Evolutionary conservation across 1,140 invertebrate species (phyloP).

Genomic region (Hypsibius dujardini): DNA sequence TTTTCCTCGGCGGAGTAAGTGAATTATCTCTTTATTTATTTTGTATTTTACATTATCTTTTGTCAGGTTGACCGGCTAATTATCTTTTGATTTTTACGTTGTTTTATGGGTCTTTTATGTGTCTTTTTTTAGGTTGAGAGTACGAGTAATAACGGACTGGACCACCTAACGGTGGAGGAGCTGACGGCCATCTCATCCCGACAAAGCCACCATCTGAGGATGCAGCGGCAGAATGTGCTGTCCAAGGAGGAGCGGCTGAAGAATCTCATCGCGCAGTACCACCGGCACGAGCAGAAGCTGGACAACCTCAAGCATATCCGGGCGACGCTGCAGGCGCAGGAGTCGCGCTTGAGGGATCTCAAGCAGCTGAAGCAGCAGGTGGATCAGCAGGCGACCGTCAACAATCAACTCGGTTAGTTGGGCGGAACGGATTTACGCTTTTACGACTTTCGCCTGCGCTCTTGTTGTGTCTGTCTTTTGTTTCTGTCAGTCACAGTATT

Average conservation of each 20-base stretch:
- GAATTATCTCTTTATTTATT: no score
- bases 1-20: no score
- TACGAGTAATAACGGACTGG: no score
- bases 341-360: neutral
- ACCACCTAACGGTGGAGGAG: neutral
- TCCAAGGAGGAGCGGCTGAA: slow-evolving; percentile 5
- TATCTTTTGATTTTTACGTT: no score
- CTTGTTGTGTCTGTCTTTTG: no score
- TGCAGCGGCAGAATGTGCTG: neutral
- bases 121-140: no score
- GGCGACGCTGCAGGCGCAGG: neutral
- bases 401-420: slow-evolving; percentile 1
- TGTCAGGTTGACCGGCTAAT: no score
- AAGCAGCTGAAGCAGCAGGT: slow-evolving; percentile 9
- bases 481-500: no score
- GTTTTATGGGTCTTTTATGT: no score
- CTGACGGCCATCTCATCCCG: neutral
- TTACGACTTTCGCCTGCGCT: no score
- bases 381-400: neutral
- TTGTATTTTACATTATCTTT: no score
- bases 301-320: slow-evolving; percentile 9
- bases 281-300: slow-evolving; percentile 8
- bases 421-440: no score
- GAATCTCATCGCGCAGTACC: neutral
- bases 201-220: neutral